Evolutionary conservation across 2,113 vertebrate genomes (phyloP), one percentile per base, ranked within the genome.

Genomic region (Dissostichus mawsoni): DNA sequence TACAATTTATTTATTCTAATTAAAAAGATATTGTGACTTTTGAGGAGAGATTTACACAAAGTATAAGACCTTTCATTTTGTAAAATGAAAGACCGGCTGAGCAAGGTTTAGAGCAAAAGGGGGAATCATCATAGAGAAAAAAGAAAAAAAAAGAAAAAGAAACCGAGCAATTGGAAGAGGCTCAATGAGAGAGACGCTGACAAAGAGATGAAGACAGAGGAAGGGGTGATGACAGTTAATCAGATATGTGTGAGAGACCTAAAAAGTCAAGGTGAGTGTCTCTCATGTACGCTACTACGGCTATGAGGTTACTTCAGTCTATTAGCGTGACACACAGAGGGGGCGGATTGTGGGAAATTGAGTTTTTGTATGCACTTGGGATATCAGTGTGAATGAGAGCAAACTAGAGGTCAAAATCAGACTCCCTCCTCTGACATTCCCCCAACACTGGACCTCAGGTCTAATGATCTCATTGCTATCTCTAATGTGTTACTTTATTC

Each of bases 201-300:
- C 50, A 80, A 75, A 41, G 65, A 57, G 64, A 80, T 55, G 48
- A 65, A 75, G 53, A 61, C 11, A 23, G 12, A 36, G 63, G 47
- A 53, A 57, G 48, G 14, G 76, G 90, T 82, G 92, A 84, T 92
- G 93, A 89, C 90, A 92, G 90, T 48, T 91, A 88, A 90, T 93
- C 90, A 82, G 63, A 56, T 61, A 65, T 79, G 82, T 89, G 89
- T 81, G 70, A 79, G 81, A 71, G 29, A 81, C 70, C 29, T 41
- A 41, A 25, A 79, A 59, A 78, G 76, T 77, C 68, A 86, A 91
- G 83, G 71, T 88, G 70, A 88, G 51, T 11, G 12, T 82, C 86
- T 56, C 59, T 65, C 69, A 71, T 73, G 82, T 33, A 44, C 23
- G 9, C 48, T 56, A 20, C 56, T 8, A 48, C 69, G 23, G 62